Conservation (phyloP, 2,113 vertebrate genomes). For the Pseudorhombus dupliciocellatus region DNA sequence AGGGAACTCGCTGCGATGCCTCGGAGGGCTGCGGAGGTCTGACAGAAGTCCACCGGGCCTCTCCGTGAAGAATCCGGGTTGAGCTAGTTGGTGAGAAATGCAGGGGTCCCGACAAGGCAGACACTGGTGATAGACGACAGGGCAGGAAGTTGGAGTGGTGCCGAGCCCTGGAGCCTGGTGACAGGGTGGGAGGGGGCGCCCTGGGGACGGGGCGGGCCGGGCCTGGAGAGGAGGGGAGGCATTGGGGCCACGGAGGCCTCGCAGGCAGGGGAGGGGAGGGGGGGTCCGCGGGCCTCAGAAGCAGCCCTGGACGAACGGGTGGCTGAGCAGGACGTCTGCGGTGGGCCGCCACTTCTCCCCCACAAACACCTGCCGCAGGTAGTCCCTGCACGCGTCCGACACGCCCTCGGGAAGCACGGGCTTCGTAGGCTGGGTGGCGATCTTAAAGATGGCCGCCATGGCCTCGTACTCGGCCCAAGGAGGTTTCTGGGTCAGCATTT, state of each 20-base stretch:
- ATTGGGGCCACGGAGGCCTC: slow-evolving; percentile 28
- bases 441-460: slow-evolving; percentile 94
- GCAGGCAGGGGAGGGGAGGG: slow-evolving; percentile 26
- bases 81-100: slow-evolving; percentile 52
- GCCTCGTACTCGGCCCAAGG: slow-evolving; percentile 93
- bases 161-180: slow-evolving; percentile 44
- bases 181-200: slow-evolving; percentile 7
- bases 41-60: slow-evolving; percentile 41
- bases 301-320: slow-evolving; percentile 85
- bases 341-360: slow-evolving; percentile 91
- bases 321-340: slow-evolving; percentile 86
- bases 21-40: slow-evolving; percentile 45
- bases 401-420: slow-evolving; percentile 86
- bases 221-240: slow-evolving; percentile 42
- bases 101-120: slow-evolving; percentile 63
- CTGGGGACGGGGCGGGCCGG: slow-evolving; percentile 34
- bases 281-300: slow-evolving; percentile 76
- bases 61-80: slow-evolving; percentile 26
- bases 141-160: slow-evolving; percentile 47
- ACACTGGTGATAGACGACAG: slow-evolving; percentile 62
- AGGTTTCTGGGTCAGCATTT: slow-evolving; percentile 93
- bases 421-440: slow-evolving; percentile 91
- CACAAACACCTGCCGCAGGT: slow-evolving; percentile 90
- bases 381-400: slow-evolving; percentile 86
- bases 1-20: slow-evolving; percentile 14